phyloP scores from a whole-genome alignment of 2,113 vertebrate species.

The Corydoras maculifer region DNA sequence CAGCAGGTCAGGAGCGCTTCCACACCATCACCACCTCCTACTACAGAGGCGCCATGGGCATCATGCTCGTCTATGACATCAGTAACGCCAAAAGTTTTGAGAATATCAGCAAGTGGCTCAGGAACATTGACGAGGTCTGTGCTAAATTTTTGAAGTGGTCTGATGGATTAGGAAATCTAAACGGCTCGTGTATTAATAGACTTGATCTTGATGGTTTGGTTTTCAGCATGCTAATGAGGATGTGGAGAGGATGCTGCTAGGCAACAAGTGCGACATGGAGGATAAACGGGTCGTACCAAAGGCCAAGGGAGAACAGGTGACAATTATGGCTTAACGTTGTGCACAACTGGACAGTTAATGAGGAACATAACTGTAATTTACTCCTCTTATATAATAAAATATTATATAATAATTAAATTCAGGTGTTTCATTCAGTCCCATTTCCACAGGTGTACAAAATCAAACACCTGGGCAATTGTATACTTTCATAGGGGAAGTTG shows the following conservation, averaged over 20 bases:
- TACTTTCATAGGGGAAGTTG: too few relatives aligned
- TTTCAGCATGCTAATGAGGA: conserved; percentile 96
- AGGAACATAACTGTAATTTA: too few relatives aligned
- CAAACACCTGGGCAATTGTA: too few relatives aligned
- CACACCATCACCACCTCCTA: conserved; percentile 99
- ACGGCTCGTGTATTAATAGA: not conserved
- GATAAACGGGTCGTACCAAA: conserved; percentile 96
- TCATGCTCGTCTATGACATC: conserved; percentile 99
- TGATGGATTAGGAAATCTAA: too few relatives aligned
- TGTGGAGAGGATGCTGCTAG: conserved; percentile 98
- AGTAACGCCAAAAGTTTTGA: conserved; percentile 99
- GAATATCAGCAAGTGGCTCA: conserved; percentile 99
- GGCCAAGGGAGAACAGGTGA: conserved; percentile 97
- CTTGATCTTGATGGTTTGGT: not conserved
- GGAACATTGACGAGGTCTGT: conserved; percentile 97
- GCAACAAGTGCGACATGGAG: conserved; percentile 99
- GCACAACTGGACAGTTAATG: too few relatives aligned
- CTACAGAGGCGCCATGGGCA: conserved; percentile 98
- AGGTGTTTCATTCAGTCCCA: too few relatives aligned
- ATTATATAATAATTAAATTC: too few relatives aligned
- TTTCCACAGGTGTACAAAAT: too few relatives aligned
- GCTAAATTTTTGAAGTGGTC: too few relatives aligned
- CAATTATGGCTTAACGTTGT: conserved; percentile 8
- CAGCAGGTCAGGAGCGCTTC: conserved; percentile 94
- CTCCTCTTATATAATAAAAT: too few relatives aligned